A percentile compares a stretch with the other conserved stretches of the same genome.
Conservation (phyloP, 2,888 invertebrate species). For the Netelia fuscicornis region DNA sequence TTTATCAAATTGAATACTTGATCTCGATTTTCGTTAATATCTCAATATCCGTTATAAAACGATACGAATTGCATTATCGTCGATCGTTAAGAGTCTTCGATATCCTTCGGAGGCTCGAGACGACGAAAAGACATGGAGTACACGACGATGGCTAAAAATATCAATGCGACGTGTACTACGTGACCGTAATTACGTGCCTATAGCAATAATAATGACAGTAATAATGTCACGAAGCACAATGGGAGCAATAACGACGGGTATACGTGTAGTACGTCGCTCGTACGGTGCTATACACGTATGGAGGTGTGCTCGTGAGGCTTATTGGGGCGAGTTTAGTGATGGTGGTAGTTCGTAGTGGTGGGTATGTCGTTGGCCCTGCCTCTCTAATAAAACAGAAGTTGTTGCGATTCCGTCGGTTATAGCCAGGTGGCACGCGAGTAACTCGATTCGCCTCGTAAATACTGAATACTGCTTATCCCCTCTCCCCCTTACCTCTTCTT, state of each 20-base stretch:
- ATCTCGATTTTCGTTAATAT: too few species aligned
- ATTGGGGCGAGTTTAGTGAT: constrained; percentile 29
- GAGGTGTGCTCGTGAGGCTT: constrained; percentile 33
- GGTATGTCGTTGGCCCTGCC: constrained; percentile 75
- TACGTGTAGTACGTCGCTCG: constrained; percentile 22
- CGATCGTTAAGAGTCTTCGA: background rate
- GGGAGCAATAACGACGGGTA: constrained; percentile 75
- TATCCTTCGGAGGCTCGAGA: background rate
- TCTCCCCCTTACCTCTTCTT: background rate
- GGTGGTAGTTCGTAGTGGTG: constrained; percentile 66
- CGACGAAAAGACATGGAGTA: constrained; percentile 29
- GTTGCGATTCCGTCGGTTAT: constrained; percentile 79
- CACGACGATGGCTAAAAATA: constrained; percentile 54
- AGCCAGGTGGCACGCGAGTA: constrained; percentile 77
- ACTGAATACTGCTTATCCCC: constrained; percentile 67
- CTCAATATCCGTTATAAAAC: background rate
- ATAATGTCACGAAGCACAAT: constrained; percentile 80
- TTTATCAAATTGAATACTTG: too few species aligned
- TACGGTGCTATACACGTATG: constrained; percentile 20
- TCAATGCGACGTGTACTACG: constrained; percentile 59
- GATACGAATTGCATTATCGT: background rate
- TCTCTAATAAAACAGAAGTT: constrained; percentile 80
- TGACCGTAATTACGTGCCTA: constrained; percentile 69
- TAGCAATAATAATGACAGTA: constrained; percentile 79
- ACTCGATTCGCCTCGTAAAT: constrained; percentile 77